Conservation (phyloP, 2,113 vertebrate species). For the Tetraodon nigroviridis region DNA sequence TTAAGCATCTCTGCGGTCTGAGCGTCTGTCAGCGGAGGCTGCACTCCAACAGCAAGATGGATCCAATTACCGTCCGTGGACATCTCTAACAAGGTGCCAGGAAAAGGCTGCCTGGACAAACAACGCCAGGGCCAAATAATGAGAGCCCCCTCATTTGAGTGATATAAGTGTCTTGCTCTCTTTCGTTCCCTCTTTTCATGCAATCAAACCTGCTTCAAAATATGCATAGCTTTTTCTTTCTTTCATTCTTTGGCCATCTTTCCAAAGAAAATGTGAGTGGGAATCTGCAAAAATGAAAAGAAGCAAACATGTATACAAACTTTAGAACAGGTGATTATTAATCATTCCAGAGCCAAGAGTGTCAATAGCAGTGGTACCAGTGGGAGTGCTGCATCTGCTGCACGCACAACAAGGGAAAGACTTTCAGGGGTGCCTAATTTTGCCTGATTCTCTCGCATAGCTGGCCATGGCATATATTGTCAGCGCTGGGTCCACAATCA, state of each 20-base stretch:
- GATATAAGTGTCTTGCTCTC: conserved; percentile 59
- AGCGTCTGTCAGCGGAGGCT: conserved; percentile 72
- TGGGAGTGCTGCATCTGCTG: conserved; percentile 30
- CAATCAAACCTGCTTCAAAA: conserved; percentile 64
- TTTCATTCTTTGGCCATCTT: conserved; percentile 24
- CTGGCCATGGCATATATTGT: conserved; percentile 81
- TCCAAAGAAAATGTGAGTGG: conserved; percentile 21
- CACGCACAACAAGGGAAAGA: conserved; percentile 61
- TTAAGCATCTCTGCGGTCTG: conserved; percentile 69
- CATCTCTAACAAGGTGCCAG: conserved; percentile 81
- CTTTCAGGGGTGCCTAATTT: conserved; percentile 81
- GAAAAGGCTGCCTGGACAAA: conserved; percentile 78
- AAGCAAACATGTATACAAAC: conserved; percentile 52
- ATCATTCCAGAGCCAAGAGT: conserved; percentile 78
- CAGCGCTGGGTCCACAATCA: conserved; percentile 77
- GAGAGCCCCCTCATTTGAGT: conserved; percentile 76
- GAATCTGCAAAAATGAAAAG: conserved; percentile 34
- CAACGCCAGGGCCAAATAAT: conserved; percentile 74
- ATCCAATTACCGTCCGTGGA: conserved; percentile 79
- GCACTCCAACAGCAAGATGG: conserved; percentile 69
- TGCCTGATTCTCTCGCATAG: conserved; percentile 77
- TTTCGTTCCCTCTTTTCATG: conserved; percentile 18
- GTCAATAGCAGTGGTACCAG: conserved; percentile 78
- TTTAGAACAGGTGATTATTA: conserved; percentile 88
- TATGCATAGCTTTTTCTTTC: conserved; percentile 46